Base-by-base conservation (phyloP, 2,113 vertebrate genomes). In the Spheniscus mendiculus region DNA sequence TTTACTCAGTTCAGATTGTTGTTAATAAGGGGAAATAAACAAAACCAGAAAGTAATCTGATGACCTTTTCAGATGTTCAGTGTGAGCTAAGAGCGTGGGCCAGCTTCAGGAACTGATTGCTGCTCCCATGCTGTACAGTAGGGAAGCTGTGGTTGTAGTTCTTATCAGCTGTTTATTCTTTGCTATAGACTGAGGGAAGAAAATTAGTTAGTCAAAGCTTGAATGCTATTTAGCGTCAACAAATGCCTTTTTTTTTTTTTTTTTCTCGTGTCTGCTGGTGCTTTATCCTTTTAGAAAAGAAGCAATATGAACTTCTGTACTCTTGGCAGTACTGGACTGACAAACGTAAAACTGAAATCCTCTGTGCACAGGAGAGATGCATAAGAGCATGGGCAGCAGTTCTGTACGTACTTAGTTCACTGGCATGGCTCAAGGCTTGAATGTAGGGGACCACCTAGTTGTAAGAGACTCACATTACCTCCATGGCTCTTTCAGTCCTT, bases 11-110 rank as follows among this genome's bases (percentile, higher is more conserved):
- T 91, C 73, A 69, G 61, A 61, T 80, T 85, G 87, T 91, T 84
- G 83, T 95, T 96, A 94, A 96, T 89, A 77, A 87, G 89, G 81
- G 80, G 91, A 94, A 90, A 81, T 90, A 97, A 97, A 94, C 94
- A 96, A 88, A 93, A 87, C 3, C 78, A 95, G 89, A 79, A 73
- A 58, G 66, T 14, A 56, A 79, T 52, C 80, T 79, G 89, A 87
- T 95, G 95, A 61, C 69, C 89, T 89, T 96, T 53, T 89, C 76
- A 71, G 93, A 44, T 91, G 83, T 52, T 82, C 32, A 10, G 44
- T 30, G 69, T 34, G 63, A 89, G 45, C 11, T 69, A 12, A 6
- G 53, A 85, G 66, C 0, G 0, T 0, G 3, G 77, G 78, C 90
- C 79, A 84, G 67, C 65, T 15, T 50, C 5, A 1, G 44, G 27